Base-by-base conservation (phyloP, 2,888 invertebrate genomes). In the Torymus auratus region DNA sequence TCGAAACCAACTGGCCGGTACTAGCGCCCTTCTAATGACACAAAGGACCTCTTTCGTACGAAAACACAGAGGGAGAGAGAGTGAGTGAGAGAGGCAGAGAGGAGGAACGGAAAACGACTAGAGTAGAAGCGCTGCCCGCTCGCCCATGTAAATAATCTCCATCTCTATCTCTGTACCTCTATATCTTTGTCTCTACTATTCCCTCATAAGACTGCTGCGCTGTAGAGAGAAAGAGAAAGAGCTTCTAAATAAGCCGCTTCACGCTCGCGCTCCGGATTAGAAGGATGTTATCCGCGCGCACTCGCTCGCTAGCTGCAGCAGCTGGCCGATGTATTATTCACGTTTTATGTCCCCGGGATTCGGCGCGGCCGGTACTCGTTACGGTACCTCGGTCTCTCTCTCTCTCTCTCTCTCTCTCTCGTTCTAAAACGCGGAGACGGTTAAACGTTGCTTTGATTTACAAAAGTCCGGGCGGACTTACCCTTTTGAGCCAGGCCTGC, bases 311-410 rank as follows among this genome's bases (percentile, higher is more conserved):
- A 50, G 50, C 56, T 28, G 60, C 69, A 53, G 69, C 41, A 41
- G 14, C 70, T 65, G 78, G 68, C 72, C 82, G 70, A 84, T 84
- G 84, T 81, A 82, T 82, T 82, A 83, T 84, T 82, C 81, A 80
- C 67, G 77, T 83, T 82, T 73, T 81, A 83, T 80, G 80, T 83
- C 71, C 68, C 73, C 78, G 58, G 69, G 71, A 83, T 82, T 76
- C 12, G 14, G 60, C 67, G 20, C 62, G 41, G 7, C 41, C 41
- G 7, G 41, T 7, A 23, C 20, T 14, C 20, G 17, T 14, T 20
- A 13, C 15, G 23, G 4, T 55, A 23, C 53, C 23, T 20, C 20
- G 20, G 23, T 28, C 17, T 13, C 17, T 13, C 15, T 20, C 11
- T 28, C 10, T 2, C 58, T 28, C 50, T 15, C n/a, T 50, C 10